A percentile compares a stretch with the other conserved stretches of the same genome.
Evolutionary conservation across 2,888 invertebrate species (phyloP).

Genomic region (Iphiclides podalirius): DNA sequence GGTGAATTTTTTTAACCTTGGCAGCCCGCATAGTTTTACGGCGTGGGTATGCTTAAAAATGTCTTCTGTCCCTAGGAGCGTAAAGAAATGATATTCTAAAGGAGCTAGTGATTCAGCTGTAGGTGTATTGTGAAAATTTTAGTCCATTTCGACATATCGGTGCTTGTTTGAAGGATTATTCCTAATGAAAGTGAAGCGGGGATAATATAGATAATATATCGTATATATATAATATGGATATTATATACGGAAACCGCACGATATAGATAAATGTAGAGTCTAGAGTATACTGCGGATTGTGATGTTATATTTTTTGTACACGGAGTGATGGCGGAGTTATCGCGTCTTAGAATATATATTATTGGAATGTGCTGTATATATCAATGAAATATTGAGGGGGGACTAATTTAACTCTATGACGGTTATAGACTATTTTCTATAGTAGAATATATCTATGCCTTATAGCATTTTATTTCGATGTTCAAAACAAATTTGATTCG

Average conservation of each 20-base stretch:
- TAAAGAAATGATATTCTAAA: slow-evolving; percentile 68
- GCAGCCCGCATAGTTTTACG: too few species aligned
- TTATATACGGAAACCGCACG: slow-evolving; percentile 44
- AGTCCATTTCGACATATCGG: slow-evolving; percentile 78
- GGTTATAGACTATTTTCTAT: slow-evolving; percentile 9
- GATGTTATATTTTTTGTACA: slow-evolving; percentile 36
- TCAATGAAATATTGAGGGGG: slow-evolving; percentile 7
- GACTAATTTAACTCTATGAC: slow-evolving; percentile 3
- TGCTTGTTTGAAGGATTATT: slow-evolving; percentile 69
- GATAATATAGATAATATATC: slow-evolving; percentile 29
- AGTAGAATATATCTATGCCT: background rate
- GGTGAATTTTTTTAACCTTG: background rate
- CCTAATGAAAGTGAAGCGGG: slow-evolving; percentile 50
- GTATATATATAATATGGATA: slow-evolving; percentile 35
- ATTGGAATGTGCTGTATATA: background rate
- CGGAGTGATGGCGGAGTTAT: slow-evolving; percentile 1
- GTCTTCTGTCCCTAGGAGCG: slow-evolving; percentile 61
- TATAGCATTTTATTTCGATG: background rate
- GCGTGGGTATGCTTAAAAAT: too few species aligned
- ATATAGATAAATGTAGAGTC: slow-evolving; percentile 44
- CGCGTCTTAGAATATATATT: background rate
- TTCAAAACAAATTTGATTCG: background rate
- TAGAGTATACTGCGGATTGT: slow-evolving; percentile 31
- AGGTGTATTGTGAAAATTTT: slow-evolving; percentile 48
- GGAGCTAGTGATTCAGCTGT: slow-evolving; percentile 42